Conservation (phyloP, 2,797 vertebrate species). For the Anguilla megastoma region DNA sequence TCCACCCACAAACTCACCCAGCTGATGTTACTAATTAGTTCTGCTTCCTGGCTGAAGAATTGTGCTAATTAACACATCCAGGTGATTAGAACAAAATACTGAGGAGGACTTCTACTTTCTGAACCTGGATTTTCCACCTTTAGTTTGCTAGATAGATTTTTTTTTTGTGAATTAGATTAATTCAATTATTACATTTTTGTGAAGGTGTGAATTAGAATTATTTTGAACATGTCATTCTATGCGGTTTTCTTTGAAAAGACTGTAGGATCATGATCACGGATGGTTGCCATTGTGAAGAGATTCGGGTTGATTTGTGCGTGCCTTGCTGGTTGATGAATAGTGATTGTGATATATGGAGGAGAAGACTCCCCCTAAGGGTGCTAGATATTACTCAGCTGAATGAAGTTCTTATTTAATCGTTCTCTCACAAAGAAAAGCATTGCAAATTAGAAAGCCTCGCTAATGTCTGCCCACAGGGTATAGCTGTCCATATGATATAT, state of each 20-base stretch:
- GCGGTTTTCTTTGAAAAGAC: neutral
- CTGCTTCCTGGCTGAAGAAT: too few relatives aligned
- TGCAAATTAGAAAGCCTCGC: neutral
- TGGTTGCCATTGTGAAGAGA: slow-evolving; percentile 2
- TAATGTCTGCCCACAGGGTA: neutral
- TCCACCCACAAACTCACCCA: too few relatives aligned
- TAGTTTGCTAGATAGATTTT: neutral
- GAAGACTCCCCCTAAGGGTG: neutral
- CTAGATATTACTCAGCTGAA: neutral
- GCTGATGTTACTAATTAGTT: too few relatives aligned
- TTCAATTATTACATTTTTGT: neutral
- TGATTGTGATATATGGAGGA: slow-evolving; percentile 5
- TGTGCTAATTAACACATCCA: too few relatives aligned
- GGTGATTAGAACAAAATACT: too few relatives aligned
- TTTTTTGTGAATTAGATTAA: too few relatives aligned
- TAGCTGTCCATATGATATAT: neutral
- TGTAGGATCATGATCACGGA: neutral
- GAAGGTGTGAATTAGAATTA: neutral
- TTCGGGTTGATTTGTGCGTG: neutral
- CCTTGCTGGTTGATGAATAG: neutral
- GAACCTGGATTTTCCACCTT: neutral
- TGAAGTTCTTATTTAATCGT: neutral
- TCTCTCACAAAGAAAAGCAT: slow-evolving; percentile 7
- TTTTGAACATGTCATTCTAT: neutral
- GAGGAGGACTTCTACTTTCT: neutral